Conservation (phyloP, 2,888 invertebrate species). For the Pollenia amentaria region DNA sequence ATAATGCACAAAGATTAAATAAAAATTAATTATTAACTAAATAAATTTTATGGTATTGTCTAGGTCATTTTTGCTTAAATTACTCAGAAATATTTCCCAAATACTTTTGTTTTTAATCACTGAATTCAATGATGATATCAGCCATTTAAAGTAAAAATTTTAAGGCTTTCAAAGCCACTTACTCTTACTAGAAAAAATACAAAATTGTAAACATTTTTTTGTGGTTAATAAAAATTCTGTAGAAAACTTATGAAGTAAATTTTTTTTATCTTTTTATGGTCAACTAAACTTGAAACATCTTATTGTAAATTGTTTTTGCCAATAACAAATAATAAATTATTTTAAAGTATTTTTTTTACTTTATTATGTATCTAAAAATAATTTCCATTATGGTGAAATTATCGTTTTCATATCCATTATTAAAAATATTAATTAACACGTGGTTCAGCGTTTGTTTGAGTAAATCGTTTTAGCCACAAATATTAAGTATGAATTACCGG, state of each 20-base stretch:
- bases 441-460: neutral
- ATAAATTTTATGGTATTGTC: constrained; percentile 37
- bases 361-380: constrained; percentile 25
- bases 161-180: constrained; percentile 1
- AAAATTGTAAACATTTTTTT: constrained; percentile 24
- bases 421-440: constrained; percentile 20
- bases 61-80: constrained; percentile 34
- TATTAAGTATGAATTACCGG: constrained; percentile 5
- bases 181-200: neutral
- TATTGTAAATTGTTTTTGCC: constrained; percentile 10
- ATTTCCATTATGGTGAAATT: constrained; percentile 61
- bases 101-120: neutral
- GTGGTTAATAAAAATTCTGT: constrained; percentile 42
- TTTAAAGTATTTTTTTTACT: neutral
- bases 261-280: constrained; percentile 45
- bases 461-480: neutral
- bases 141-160: constrained; percentile 18
- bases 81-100: constrained; percentile 7
- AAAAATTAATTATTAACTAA: constrained; percentile 17
- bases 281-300: constrained; percentile 45
- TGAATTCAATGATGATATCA: constrained; percentile 48
- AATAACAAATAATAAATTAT: constrained; percentile 30
- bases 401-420: constrained; percentile 11
- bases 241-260: constrained; percentile 24
- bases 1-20: constrained; percentile 23